Conservation (phyloP, 1,140 invertebrate genomes). For the Bilobella aurantiaca region DNA sequence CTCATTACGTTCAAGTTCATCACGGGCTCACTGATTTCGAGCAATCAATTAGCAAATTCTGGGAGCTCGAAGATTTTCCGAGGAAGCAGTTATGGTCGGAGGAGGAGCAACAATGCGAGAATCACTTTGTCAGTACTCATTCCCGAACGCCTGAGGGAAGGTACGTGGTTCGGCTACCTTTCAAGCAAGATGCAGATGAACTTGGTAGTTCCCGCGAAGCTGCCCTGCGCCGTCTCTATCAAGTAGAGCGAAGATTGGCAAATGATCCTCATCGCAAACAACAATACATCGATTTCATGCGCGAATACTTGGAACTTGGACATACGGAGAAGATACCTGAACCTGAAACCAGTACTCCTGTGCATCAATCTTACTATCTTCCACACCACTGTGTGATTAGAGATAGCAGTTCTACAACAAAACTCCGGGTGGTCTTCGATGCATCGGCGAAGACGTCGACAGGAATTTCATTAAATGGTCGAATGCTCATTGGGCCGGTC, state of each 20-base stretch:
- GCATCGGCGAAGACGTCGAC: slow-evolving; percentile 17
- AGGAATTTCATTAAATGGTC: slow-evolving; percentile 26
- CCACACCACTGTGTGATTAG: slow-evolving; percentile 32
- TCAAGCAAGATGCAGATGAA: slow-evolving; percentile 19
- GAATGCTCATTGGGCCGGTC: slow-evolving; percentile 18
- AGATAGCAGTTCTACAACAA: slow-evolving; percentile 18
- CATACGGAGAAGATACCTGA: slow-evolving; percentile 34
- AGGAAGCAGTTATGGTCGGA: not conserved
- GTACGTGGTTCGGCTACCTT: slow-evolving; percentile 33
- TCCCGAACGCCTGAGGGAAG: slow-evolving; percentile 24
- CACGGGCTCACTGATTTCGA: not conserved
- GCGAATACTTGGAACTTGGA: slow-evolving; percentile 34
- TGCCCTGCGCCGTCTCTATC: slow-evolving; percentile 29
- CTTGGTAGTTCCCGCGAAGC: slow-evolving; percentile 25
- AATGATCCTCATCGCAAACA: slow-evolving; percentile 18
- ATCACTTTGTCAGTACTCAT: slow-evolving; percentile 31
- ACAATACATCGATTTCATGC: slow-evolving; percentile 36
- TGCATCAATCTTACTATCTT: slow-evolving; percentile 31
- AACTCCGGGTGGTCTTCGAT: slow-evolving; percentile 33
- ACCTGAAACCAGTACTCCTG: slow-evolving; percentile 12
- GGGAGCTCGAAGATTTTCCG: slow-evolving; percentile 35
- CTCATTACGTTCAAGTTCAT: not conserved
- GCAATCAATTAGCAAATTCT: slow-evolving; percentile 35
- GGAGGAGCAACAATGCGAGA: slow-evolving; percentile 29
- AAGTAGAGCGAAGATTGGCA: slow-evolving; percentile 31